Conservation (phyloP, 2,797 vertebrate genomes). For the Prionace glauca region DNA sequence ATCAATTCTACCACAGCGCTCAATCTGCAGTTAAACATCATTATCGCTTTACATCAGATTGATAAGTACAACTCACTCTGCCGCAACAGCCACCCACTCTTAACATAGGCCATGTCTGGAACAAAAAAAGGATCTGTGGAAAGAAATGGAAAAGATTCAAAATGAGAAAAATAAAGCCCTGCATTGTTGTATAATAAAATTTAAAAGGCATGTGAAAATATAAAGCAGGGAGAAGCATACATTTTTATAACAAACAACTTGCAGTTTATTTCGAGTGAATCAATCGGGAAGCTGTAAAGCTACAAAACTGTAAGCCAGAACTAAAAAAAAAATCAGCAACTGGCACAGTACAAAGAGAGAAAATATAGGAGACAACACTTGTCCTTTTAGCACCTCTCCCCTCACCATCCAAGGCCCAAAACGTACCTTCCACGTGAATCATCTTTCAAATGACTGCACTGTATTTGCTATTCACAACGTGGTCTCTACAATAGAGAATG, state of each 20-base stretch:
- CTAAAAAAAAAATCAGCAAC: neutral
- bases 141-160: neutral
- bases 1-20: neutral
- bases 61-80: conserved; percentile 69
- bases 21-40: neutral
- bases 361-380: too few species aligned
- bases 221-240: too few species aligned
- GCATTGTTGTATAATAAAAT: too few species aligned
- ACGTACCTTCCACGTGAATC: too few species aligned
- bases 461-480: too few species aligned
- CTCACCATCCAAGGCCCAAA: too few species aligned
- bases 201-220: neutral
- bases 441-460: too few species aligned
- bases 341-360: neutral
- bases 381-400: too few species aligned
- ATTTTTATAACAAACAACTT: too few species aligned
- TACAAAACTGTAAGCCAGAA: neutral
- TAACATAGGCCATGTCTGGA: conserved; percentile 67
- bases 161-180: neutral
- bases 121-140: conserved; percentile 5
- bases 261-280: neutral
- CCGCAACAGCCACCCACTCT: conserved; percentile 74
- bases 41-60: neutral
- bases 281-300: neutral
- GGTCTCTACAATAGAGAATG: too few species aligned